A percentile compares a stretch with the other conserved stretches of the same genome.
phyloP scores from a whole-genome alignment of 2,888 invertebrate species.

The Eupithecia vulgata region DNA sequence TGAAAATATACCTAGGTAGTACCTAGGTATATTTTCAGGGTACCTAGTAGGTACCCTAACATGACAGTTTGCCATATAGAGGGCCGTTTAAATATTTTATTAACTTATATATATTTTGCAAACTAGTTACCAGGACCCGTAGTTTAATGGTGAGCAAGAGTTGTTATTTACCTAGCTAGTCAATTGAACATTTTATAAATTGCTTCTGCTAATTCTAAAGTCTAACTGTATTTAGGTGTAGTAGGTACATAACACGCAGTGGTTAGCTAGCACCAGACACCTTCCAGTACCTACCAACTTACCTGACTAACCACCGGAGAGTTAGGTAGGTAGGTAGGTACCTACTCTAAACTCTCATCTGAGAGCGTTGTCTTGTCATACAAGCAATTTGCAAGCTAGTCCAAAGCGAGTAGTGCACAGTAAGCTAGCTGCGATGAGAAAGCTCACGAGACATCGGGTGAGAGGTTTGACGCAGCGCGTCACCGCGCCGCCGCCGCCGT shows the following conservation, averaged over 20 bases:
- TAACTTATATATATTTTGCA: conserved; percentile 46
- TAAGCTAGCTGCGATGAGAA: too few relatives aligned
- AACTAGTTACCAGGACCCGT: conserved; percentile 53
- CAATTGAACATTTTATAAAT: conserved; percentile 29
- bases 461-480: too few relatives aligned
- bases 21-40: too few relatives aligned
- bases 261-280: neutral
- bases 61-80: neutral
- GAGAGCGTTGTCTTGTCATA: too few relatives aligned
- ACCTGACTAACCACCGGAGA: neutral
- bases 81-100: conserved; percentile 36
- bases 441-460: too few relatives aligned
- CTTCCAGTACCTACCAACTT: neutral
- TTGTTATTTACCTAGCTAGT: neutral
- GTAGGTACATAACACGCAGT: neutral
- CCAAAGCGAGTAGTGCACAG: too few relatives aligned
- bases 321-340: too few relatives aligned
- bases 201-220: conserved; percentile 39
- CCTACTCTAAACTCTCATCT: too few relatives aligned
- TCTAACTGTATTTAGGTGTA: neutral
- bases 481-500: too few relatives aligned
- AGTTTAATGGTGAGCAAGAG: conserved; percentile 57
- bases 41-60: too few relatives aligned
- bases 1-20: too few relatives aligned
- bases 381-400: too few relatives aligned